phyloP scores from a whole-genome alignment of 1,140 invertebrate species.

The Apolygus lucorum region DNA sequence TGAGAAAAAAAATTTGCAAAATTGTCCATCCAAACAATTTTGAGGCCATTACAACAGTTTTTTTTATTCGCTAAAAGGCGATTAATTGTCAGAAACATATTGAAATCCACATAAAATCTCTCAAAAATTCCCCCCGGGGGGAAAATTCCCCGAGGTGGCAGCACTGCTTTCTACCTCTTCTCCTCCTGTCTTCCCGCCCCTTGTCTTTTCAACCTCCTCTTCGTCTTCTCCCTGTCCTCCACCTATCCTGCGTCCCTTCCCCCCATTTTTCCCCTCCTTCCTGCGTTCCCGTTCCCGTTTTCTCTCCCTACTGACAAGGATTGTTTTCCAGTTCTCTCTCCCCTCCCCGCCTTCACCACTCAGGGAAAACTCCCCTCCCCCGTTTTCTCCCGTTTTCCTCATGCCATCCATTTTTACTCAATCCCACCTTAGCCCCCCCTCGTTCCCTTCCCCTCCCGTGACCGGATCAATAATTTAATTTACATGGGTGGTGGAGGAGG shows the following conservation, averaged over 20 bases:
- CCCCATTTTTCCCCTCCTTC: background rate
- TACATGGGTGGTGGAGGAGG: background rate
- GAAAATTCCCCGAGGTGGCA: background rate
- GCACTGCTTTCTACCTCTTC: too few species aligned
- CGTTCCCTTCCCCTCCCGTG: background rate
- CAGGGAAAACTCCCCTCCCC: background rate
- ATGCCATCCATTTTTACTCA: conserved; percentile 16
- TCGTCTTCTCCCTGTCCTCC: too few species aligned
- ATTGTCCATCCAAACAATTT: too few species aligned
- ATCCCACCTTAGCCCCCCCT: conserved; percentile 14
- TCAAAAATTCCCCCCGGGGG: too few species aligned
- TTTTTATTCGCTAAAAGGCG: too few species aligned
- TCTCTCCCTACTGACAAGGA: conserved; percentile 9
- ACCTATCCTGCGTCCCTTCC: background rate
- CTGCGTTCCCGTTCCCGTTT: background rate
- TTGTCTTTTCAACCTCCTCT: conserved; percentile 9
- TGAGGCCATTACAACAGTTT: too few species aligned
- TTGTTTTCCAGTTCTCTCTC: conserved; percentile 17
- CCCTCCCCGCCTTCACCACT: background rate
- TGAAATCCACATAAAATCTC: too few species aligned
- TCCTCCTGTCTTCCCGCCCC: background rate
- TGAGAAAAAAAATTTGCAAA: too few species aligned
- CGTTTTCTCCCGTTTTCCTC: background rate
- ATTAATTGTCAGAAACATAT: too few species aligned
- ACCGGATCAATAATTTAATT: conserved; percentile 22